phyloP scores from a whole-genome alignment of 1,140 invertebrate genomes.

The Drosophila nigrodunni region DNA sequence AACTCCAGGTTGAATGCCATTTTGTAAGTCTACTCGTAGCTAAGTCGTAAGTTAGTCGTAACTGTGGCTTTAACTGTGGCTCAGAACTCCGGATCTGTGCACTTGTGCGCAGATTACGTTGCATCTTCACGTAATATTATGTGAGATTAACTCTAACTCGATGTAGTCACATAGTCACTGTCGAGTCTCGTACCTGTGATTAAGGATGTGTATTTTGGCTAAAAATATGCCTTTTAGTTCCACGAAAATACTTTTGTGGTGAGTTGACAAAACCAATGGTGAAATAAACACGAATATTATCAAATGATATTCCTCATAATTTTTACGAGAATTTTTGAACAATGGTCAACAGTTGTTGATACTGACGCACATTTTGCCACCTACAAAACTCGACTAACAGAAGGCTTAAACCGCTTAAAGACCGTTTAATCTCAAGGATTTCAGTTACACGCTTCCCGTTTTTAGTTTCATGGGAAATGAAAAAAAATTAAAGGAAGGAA shows the following conservation, averaged over 20 bases:
- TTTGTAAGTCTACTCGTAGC: neutral
- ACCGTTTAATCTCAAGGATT: constrained; percentile 74
- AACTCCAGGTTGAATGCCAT: constrained; percentile 1
- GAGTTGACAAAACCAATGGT: neutral
- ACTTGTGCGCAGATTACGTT: constrained; percentile 45
- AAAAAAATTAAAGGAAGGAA: constrained; percentile 11
- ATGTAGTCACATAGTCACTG: constrained; percentile 30
- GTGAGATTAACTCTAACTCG: constrained; percentile 49
- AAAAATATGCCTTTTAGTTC: constrained; percentile 63
- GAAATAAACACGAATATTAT: constrained; percentile 52
- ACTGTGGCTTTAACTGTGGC: constrained; percentile 9
- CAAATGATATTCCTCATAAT: constrained; percentile 35
- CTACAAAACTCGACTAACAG: constrained; percentile 70
- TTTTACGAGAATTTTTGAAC: constrained; percentile 35
- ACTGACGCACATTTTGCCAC: constrained; percentile 68
- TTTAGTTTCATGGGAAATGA: constrained; percentile 73
- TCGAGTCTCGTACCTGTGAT: constrained; percentile 49
- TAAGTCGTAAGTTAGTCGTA: constrained; percentile 27
- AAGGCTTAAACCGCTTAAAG: constrained; percentile 79
- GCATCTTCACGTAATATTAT: constrained; percentile 53
- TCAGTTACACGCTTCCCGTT: constrained; percentile 47
- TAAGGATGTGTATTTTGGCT: constrained; percentile 32
- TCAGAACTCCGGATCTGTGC: constrained; percentile 10
- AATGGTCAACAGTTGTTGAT: constrained; percentile 39
- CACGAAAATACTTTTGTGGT: constrained; percentile 19